These are phyloP conservation scores for Stegostoma tigrinum DNA, from an alignment of 2,113 vertebrate genomes.

Conservation along the genomic window DNA sequence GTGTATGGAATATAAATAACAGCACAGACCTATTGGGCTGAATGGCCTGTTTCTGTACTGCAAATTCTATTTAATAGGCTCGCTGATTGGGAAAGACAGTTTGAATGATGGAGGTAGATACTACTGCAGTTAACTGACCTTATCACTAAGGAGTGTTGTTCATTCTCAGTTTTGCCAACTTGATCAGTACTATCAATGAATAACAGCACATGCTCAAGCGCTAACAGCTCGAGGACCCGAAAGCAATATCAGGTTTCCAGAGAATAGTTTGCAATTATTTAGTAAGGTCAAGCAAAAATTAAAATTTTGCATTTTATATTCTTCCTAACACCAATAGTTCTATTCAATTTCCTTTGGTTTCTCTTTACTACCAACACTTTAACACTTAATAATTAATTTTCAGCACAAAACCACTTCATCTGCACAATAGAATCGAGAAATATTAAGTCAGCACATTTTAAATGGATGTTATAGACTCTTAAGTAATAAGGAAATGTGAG, in stretches of 20 bases:
- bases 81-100: background rate
- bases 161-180: background rate
- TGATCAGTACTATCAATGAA: background rate
- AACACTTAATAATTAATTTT: background rate
- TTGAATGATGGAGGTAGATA: background rate
- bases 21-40: background rate
- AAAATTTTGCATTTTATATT: background rate
- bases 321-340: background rate
- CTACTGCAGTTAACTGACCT: background rate
- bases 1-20: background rate
- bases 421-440: background rate
- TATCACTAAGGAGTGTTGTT: background rate
- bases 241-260: background rate
- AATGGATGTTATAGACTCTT: background rate
- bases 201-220: background rate
- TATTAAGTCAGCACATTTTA: background rate
- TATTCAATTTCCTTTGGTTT: background rate
- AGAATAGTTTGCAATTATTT: background rate
- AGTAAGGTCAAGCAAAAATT: background rate
- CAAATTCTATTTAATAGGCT: background rate
- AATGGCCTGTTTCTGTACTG: background rate
- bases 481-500: background rate
- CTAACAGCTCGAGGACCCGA: background rate
- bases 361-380: background rate
- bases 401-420: background rate